Conservation (phyloP, 1,140 invertebrate genomes). For the Sinonovacula constricta region DNA sequence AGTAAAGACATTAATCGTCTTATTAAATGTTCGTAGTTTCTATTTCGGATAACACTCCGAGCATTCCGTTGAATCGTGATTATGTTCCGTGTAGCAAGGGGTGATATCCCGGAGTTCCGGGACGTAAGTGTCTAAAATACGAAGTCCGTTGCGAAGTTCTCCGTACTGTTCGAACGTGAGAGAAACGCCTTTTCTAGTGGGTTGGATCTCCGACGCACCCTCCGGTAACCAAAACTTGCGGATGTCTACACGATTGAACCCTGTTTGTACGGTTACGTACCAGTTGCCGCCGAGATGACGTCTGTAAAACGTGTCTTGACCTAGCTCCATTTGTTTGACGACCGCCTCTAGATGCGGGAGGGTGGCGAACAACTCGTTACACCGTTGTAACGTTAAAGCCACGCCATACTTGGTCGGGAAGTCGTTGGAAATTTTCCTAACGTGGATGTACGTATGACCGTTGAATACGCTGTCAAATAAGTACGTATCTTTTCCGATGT, state of each 20-base stretch:
- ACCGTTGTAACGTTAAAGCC: not conserved
- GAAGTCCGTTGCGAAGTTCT: not conserved
- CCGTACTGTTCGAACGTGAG: conserved; percentile 3
- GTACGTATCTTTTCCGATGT: conserved; percentile 1
- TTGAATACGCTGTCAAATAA: conserved; percentile 9
- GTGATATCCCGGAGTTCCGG: not conserved
- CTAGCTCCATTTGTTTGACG: not conserved
- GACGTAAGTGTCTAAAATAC: not conserved
- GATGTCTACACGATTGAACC: conserved; percentile 10
- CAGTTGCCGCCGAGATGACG: conserved; percentile 16
- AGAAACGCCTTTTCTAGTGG: conserved; percentile 8
- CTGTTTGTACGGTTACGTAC: not conserved
- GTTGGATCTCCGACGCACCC: not conserved
- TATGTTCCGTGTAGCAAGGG: not conserved
- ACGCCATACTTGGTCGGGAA: not conserved
- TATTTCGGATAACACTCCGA: not conserved
- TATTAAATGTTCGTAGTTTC: no score
- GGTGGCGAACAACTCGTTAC: not conserved
- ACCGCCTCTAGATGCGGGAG: not conserved
- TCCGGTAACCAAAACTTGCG: conserved; percentile 1
- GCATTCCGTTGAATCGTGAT: not conserved
- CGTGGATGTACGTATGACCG: conserved; percentile 1
- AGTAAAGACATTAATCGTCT: no score
- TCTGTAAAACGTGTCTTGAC: conserved; percentile 11
- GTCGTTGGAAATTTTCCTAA: not conserved